phyloP scores from a whole-genome alignment of 2,113 vertebrate genomes.

The Podiceps cristatus region DNA sequence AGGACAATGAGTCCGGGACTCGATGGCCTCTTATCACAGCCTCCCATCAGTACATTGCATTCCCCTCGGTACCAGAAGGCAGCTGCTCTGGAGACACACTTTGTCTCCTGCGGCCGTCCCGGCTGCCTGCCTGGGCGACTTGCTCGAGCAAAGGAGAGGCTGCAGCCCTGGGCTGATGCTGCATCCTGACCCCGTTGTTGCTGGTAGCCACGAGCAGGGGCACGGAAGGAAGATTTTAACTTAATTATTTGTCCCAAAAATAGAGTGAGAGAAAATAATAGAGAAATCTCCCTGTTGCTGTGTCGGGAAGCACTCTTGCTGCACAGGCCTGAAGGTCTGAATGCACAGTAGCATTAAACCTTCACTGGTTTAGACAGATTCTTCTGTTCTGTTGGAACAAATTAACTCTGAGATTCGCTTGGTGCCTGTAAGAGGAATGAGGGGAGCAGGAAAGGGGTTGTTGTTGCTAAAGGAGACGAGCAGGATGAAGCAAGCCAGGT shows the following conservation, averaged over 20 bases:
- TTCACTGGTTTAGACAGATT: constrained; percentile 22
- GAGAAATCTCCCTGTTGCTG: background rate
- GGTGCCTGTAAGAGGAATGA: background rate
- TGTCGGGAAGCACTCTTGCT: background rate
- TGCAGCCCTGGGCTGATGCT: background rate
- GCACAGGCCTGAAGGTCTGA: background rate
- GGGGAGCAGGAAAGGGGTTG: constrained; percentile 2
- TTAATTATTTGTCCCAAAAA: background rate
- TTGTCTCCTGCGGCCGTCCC: background rate
- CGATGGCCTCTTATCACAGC: constrained; percentile 52
- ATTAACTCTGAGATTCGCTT: background rate
- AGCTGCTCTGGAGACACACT: constrained; percentile 46
- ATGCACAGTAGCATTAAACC: constrained; percentile 47
- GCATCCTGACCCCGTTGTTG: background rate
- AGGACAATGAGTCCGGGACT: constrained; percentile 60
- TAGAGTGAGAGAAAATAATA: background rate
- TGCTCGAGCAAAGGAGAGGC: background rate
- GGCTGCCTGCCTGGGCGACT: background rate
- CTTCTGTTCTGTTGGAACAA: constrained; percentile 32
- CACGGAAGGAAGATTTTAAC: background rate
- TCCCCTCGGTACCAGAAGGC: constrained; percentile 48
- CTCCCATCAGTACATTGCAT: constrained; percentile 67
- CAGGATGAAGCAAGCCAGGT: constrained; percentile 38
- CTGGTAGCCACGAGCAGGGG: background rate
- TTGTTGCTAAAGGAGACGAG: constrained; percentile 44